Percentiles rank a stretch among this genome's conserved stretches.
Conservation (phyloP, 2,113 vertebrate species). For the Ornithorhynchus anatinus region DNA sequence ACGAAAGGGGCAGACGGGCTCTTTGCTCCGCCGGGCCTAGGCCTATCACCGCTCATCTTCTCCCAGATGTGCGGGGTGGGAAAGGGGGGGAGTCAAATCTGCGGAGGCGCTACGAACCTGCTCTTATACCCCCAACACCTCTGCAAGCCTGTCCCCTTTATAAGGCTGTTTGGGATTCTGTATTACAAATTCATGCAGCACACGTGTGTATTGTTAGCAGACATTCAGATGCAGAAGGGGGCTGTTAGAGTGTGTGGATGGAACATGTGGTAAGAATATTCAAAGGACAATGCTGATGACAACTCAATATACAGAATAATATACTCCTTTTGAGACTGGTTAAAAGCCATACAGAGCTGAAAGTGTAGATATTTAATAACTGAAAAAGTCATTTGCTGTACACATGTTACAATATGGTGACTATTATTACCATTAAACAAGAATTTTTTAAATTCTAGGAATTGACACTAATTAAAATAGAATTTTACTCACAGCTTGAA, state of each 20-base stretch:
- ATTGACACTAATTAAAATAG: background rate
- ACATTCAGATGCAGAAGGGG: background rate
- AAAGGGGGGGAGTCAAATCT: no score
- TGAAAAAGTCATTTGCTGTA: background rate
- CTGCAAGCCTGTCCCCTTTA: background rate
- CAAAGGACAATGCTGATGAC: background rate
- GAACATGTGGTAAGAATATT: background rate
- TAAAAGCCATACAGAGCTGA: background rate
- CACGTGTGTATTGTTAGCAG: background rate
- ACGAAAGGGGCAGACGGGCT: no score
- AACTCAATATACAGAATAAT: background rate
- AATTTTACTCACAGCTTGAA: background rate
- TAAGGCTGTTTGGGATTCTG: background rate
- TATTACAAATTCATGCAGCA: constrained; percentile 8
- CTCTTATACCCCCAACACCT: no score
- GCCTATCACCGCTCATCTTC: no score
- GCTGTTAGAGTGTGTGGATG: background rate
- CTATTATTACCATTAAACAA: background rate
- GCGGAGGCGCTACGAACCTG: no score
- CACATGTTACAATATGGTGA: background rate
- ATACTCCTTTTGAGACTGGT: background rate
- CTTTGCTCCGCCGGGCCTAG: no score
- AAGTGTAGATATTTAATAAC: background rate
- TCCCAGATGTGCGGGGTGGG: no score
- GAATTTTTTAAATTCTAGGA: background rate